Evolutionary conservation across 2,888 invertebrate species (phyloP), one percentile per base, ranked within the genome.

Genomic region (Mechanitis mazaeus): DNA sequence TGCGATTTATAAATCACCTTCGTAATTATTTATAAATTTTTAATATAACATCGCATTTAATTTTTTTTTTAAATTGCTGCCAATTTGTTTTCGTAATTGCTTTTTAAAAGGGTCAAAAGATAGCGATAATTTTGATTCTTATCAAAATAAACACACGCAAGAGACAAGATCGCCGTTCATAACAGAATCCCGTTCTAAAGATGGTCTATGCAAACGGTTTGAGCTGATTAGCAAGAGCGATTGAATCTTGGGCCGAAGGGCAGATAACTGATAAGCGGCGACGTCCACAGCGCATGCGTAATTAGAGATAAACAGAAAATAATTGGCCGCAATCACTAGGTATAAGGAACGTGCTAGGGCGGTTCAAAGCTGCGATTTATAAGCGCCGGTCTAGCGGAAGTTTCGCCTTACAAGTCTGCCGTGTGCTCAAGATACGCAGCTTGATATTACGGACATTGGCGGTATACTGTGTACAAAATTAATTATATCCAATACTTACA

Each of bases 251-350:
- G 90, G 87, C 82, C 87, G 87, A 83, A 89, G 89, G 90, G 87
- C 81, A 90, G 89, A 90, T 90, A 70, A 55, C 64, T 75, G 90
- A 90, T 90, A 89, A 89, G 79, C 75, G 75, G 70, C 80, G 78
- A 85, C 85, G 87, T 85, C 82, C 83, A 87, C 87, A 84, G 86
- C 83, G 88, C 81, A 87, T 88, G 85, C 87, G 87, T 89, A 90
- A 90, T 90, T 89, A 90, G 89, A 88, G 88, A 88, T 88, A 88
- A 88, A 88, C 88, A 87, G 85, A 88, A 90, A 88, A 88, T 90
- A 90, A 90, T 90, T 90, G 90, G 90, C 87, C 81, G 77, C 85
- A 85, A 88, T 88, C 87, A 86, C 84, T 86, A 80, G 84, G 82
- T 79, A 80, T 79, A 73, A 76, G 78, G 79, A 81, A 83, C 85